Base-by-base conservation (phyloP, 2,888 invertebrate species). In the Tenthredo mesomela region DNA sequence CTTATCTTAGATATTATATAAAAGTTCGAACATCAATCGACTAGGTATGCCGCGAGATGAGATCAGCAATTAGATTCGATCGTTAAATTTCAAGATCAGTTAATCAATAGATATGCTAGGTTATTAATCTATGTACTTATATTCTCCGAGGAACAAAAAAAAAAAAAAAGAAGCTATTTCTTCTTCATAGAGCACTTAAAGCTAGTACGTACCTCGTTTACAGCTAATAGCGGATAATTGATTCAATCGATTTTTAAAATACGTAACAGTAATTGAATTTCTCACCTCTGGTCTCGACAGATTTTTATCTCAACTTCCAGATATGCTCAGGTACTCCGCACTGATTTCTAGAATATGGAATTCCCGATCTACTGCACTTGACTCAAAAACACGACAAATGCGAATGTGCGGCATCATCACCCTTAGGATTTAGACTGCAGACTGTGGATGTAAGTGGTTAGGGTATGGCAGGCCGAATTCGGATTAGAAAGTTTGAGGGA, bases 401-500 rank as follows among this genome's bases (percentile, higher is more conserved):
- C 40, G 2, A 73, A 43, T 43, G 5, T 40, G 21, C 21, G 80
- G 25, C 37, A 10, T 61, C 80, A 40, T 80, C 21, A 15, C 61
- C 33, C 80, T 58, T 21, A 40, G 80, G 61, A 80, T 61, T 80
- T 80, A 12, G 37, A 37, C 40, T 37, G 61, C 40, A 10, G 40
- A 80, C 80, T 80, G 80, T 18, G 18, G 58, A 61, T 33, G 15
- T 6, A 40, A 15, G 3, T n/a, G 58, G 47, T 50, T 40, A 18
- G 18, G 18, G 54, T 54, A n/a, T 33, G 33, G 70, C 21, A 29
- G 61, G n/a, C 25, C 80, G 40, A 80, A 80, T 85, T 85, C 85
- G 86, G 82, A 88, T 88, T 88, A 88, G 88, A 88, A 88, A 88
- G 88, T 88, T 85, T 77, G 73, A 78, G 65, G 84, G 85, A 82